These are phyloP conservation scores for Ascidia mentula DNA, from an alignment of 23 tunicate genomes.

Conservation along the genomic window DNA sequence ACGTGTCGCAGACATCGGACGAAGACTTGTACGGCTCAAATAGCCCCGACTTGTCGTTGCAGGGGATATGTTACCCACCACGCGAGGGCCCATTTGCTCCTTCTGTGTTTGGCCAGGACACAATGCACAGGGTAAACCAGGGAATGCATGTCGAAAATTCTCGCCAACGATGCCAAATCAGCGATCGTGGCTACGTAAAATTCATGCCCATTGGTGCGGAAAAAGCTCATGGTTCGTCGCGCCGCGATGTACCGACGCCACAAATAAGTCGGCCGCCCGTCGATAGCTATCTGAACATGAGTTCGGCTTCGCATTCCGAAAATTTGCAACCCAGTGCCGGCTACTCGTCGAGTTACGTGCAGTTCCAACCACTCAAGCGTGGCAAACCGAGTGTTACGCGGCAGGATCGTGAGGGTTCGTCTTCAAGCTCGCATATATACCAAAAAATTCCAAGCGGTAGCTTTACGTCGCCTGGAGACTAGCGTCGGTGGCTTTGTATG, in stretches of 20 bases:
- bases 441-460: no score
- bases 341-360: conserved; percentile 3
- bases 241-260: neutral
- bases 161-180: neutral
- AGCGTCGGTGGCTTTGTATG: no score
- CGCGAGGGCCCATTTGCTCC: neutral
- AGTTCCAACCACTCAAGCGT: conserved; percentile 22
- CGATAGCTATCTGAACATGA: neutral
- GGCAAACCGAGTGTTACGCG: conserved; percentile 13
- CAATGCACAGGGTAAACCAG: neutral
- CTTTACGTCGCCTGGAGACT: no score
- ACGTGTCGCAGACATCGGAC: neutral
- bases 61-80: neutral
- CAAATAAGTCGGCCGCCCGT: neutral
- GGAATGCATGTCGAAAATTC: neutral
- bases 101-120: neutral
- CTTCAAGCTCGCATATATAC: neutral
- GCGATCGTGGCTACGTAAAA: neutral
- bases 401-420: no score
- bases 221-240: neutral
- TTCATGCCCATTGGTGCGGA: neutral
- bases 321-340: neutral
- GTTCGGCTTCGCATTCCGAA: neutral
- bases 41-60: neutral
- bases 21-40: neutral